phyloP scores from a whole-genome alignment of 1,140 invertebrate species.

The Rhyzopertha dominica region DNA sequence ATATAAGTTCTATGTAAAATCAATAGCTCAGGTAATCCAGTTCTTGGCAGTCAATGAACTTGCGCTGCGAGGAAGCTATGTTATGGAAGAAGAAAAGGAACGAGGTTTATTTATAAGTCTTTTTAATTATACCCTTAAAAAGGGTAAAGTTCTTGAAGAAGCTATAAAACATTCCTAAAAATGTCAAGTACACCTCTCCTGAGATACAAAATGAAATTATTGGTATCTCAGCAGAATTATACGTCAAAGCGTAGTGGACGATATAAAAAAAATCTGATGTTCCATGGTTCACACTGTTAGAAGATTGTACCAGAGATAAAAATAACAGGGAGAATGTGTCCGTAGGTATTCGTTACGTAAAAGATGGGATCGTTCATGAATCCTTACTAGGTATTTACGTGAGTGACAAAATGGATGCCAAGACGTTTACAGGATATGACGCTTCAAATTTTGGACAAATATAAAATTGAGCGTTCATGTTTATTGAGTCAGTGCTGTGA shows the following conservation, averaged over 20 bases:
- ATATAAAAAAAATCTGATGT: not conserved
- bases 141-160: slow-evolving; percentile 22
- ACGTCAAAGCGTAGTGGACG: slow-evolving; percentile 10
- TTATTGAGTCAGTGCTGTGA: slow-evolving; percentile 6
- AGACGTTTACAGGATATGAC: too few species aligned
- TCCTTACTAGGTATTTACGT: too few species aligned
- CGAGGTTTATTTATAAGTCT: slow-evolving; percentile 27
- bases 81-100: slow-evolving; percentile 26
- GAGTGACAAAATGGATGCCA: too few species aligned
- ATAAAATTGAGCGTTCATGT: not conserved
- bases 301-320: too few species aligned
- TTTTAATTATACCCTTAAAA: slow-evolving; percentile 30
- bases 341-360: too few species aligned
- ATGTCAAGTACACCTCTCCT: slow-evolving; percentile 24
- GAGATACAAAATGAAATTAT: slow-evolving; percentile 35
- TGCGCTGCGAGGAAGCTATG: slow-evolving; percentile 18
- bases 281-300: not conserved
- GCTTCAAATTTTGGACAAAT: too few species aligned
- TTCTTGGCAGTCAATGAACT: slow-evolving; percentile 26
- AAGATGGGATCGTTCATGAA: too few species aligned
- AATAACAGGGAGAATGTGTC: too few species aligned
- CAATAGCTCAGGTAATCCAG: slow-evolving; percentile 24
- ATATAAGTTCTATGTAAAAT: slow-evolving; percentile 26
- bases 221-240: slow-evolving; percentile 25
- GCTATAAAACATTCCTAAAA: slow-evolving; percentile 29